phyloP scores from a whole-genome alignment of 92 coral and sea anemone genomes.

The Pocillopora grandis region DNA sequence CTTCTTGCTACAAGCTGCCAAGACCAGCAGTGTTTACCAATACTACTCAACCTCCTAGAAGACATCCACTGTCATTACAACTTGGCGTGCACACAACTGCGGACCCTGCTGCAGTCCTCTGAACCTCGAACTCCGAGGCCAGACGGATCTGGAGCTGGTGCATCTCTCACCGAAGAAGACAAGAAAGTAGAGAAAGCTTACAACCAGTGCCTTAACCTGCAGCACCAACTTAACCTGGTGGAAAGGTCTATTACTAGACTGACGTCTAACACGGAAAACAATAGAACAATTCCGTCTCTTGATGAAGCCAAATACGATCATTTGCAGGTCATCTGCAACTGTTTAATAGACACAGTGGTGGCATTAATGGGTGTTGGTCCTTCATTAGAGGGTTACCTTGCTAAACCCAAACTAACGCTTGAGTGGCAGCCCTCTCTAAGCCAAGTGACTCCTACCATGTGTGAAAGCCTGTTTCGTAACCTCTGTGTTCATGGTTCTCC shows the following conservation, averaged over 20 bases:
- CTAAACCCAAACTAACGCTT: constrained; percentile 45
- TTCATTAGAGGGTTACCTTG: constrained; percentile 63
- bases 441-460: constrained; percentile 65
- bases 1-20: constrained; percentile 28
- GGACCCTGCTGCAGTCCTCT: constrained; percentile 61
- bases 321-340: constrained; percentile 83
- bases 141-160: constrained; percentile 32
- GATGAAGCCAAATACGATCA: constrained; percentile 80
- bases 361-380: constrained; percentile 71
- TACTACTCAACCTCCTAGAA: constrained; percentile 71
- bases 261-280: constrained; percentile 18
- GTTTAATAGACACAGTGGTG: constrained; percentile 86
- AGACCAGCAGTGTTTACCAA: constrained; percentile 56
- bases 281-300: not conserved
- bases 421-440: constrained; percentile 61
- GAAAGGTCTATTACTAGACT: constrained; percentile 73
- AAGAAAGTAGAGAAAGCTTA: constrained; percentile 75
- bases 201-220: constrained; percentile 81
- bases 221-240: constrained; percentile 85
- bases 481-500: constrained; percentile 90
- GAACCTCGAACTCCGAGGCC: constrained; percentile 35
- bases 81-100: constrained; percentile 79
- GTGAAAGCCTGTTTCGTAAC: constrained; percentile 87
- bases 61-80: constrained; percentile 96
- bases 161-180: constrained; percentile 42